Conservation (phyloP, 2,797 vertebrate genomes). For the Cossypha caffra region DNA sequence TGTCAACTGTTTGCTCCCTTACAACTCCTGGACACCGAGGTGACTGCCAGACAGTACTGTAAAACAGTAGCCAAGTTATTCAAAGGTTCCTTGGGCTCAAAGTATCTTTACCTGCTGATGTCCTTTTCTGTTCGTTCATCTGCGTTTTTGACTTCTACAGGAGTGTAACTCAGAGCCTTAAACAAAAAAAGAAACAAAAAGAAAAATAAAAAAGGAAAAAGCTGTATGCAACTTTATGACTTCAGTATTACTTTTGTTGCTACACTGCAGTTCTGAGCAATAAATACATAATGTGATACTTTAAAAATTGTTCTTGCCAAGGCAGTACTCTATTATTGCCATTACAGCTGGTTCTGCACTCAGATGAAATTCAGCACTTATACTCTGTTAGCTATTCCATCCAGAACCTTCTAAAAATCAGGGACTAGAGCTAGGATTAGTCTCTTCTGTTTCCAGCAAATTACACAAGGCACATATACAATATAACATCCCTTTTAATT, state of each 20-base stretch:
- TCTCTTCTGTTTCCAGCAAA: background rate
- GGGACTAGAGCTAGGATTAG: background rate
- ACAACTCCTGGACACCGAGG: background rate
- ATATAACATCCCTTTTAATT: background rate
- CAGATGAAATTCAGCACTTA: background rate
- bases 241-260: background rate
- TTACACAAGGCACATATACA: background rate
- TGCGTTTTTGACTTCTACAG: constrained; percentile 85
- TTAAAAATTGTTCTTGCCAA: background rate
- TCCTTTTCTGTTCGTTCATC: constrained; percentile 89
- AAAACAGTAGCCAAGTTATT: background rate
- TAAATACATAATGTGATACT: background rate
- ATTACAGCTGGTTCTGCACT: background rate
- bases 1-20: background rate
- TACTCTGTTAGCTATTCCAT: background rate
- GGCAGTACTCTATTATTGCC: background rate
- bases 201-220: background rate
- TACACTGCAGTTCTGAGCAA: background rate
- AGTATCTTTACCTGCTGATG: constrained; percentile 85
- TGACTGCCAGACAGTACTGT: background rate
- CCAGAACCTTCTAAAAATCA: background rate
- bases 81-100: background rate
- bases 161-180: constrained; percentile 92
- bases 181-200: background rate
- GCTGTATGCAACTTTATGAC: background rate